phyloP scores from a whole-genome alignment of 2,797 vertebrate genomes.

The Saxicola maurus region DNA sequence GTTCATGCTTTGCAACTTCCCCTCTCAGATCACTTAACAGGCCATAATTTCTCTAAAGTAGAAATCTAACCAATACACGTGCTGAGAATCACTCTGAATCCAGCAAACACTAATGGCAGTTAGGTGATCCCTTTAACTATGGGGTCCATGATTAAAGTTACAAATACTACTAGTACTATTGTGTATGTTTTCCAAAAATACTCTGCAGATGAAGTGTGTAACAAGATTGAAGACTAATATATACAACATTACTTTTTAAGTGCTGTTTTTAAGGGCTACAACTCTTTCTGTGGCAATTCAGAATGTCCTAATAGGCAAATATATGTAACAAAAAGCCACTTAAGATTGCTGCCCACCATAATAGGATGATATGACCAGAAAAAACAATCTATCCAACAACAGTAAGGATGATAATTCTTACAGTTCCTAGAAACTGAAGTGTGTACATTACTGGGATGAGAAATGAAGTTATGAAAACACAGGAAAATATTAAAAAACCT shows the following conservation, averaged over 20 bases:
- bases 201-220: rapidly evolving
- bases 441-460: rapidly evolving
- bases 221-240: background rate
- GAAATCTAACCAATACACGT: background rate
- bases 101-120: background rate
- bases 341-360: background rate
- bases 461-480: background rate
- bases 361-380: rapidly evolving
- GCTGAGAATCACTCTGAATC: background rate
- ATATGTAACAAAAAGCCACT: background rate
- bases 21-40: background rate
- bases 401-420: background rate
- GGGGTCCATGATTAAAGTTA: background rate
- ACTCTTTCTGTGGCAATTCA: background rate
- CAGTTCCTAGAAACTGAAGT: background rate
- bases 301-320: background rate
- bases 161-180: background rate
- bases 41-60: background rate
- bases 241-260: background rate
- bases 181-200: background rate
- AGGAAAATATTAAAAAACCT: background rate
- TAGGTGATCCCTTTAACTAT: background rate
- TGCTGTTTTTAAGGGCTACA: background rate
- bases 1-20: background rate
- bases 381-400: background rate